Evolutionary conservation across 2,113 vertebrate species (phyloP), one percentile per base, ranked within the genome.

Genomic region (Cyanistes caeruleus): DNA sequence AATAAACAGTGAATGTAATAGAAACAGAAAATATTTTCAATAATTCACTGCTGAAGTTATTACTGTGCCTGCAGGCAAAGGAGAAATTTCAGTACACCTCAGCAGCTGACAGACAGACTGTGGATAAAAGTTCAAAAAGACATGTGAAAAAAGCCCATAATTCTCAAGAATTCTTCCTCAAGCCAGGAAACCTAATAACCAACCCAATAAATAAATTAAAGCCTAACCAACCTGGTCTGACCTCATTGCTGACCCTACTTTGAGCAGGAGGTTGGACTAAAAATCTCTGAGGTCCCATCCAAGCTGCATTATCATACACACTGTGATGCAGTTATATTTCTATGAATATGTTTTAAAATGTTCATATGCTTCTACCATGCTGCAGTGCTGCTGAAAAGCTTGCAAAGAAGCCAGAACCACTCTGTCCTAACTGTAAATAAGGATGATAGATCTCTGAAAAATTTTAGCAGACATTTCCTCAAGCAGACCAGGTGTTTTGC

Each of bases 171-270:
- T 90, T 76, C 79, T 90, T 95, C 70, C 43, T 78, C 33, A 68
- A 92, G 68, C 24, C 63, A 85, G 63, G 5, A 90, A 88, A 80
- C n/a, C 16, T 52, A 77, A 78, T 78, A 78, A 90, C 15, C 8
- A 78, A 51, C 20, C 30, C 27, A 85, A 85, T 85, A 79, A 91
- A 85, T 91, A 74, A 92, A 88, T 90, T 56, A 82, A 92, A 95
- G 33, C 28, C 37, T 86, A n/a, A 88, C 27, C 62, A 95, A 79
- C 70, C 39, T 67, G 39, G 2, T 35, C 21, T 93, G 74, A 93
- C 56, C 72, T 88, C 20, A 4, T 64, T 82, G 48, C 22, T 84
- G 74, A 91, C 41, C 56, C 56, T 74, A 15, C 25, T 90, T 87
- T 91, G 56, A 70, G 78, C 22, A 78, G 33, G 62, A 70, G 48